Conservation (phyloP, 2,113 vertebrate genomes). For the Pteronura brasiliensis region DNA sequence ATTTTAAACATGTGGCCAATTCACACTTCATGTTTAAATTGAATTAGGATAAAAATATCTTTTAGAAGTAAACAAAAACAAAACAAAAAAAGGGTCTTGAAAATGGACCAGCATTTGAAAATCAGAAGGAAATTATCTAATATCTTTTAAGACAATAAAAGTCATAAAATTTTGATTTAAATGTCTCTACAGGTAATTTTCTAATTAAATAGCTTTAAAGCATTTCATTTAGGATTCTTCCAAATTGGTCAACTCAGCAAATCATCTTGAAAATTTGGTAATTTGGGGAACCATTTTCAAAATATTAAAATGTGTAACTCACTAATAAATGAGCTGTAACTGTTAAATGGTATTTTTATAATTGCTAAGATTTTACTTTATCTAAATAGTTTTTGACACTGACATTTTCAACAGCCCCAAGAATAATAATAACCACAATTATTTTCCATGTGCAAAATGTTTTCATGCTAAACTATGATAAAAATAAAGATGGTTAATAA, state of each 20-base stretch:
- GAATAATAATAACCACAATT: constrained; percentile 6
- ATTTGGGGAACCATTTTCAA: neutral
- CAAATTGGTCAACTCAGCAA: neutral
- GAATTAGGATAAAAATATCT: neutral
- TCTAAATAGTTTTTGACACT: neutral
- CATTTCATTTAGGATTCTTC: constrained; percentile 6
- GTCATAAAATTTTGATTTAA: constrained; percentile 24
- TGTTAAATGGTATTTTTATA: neutral
- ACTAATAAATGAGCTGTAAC: neutral
- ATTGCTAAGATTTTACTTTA: neutral
- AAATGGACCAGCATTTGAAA: constrained; percentile 37
- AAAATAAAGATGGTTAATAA: neutral
- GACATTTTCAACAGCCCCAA: neutral
- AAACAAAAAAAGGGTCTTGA: neutral
- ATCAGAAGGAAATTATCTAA: neutral
- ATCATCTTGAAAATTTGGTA: constrained; percentile 27
- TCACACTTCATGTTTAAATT: neutral
- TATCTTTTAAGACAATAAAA: constrained; percentile 9
- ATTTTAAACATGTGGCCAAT: neutral
- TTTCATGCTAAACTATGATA: constrained; percentile 11
- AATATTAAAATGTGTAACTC: constrained; percentile 17
- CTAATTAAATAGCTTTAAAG: neutral
- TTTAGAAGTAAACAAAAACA: neutral
- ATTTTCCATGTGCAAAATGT: neutral
- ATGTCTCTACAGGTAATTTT: neutral